These are phyloP conservation scores for Poecilia velifera DNA, from an alignment of 2,797 vertebrate species.

Conservation along the genomic window DNA sequence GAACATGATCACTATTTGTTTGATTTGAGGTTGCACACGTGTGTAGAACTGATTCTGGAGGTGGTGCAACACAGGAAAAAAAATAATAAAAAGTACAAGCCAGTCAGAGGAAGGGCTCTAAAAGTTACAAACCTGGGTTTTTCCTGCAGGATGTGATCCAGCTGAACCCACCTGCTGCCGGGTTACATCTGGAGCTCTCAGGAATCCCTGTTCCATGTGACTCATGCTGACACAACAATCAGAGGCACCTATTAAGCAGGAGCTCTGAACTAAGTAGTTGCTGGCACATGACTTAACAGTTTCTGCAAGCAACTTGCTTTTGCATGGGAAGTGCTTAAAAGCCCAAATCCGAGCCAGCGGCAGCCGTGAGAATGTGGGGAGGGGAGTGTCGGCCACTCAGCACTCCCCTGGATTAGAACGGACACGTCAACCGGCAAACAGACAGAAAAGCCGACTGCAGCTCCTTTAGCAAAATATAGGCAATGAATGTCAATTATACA, in stretches of 20 bases:
- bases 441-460: slow-evolving; percentile 65
- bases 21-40: neutral
- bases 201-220: slow-evolving; percentile 31
- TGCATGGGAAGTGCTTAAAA: slow-evolving; percentile 67
- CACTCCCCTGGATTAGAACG: slow-evolving; percentile 60
- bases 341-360: slow-evolving; percentile 48
- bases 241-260: slow-evolving; percentile 55
- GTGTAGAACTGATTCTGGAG: neutral
- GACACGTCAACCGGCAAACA: slow-evolving; percentile 51
- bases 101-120: neutral
- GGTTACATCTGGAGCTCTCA: slow-evolving; percentile 21
- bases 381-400: slow-evolving; percentile 43
- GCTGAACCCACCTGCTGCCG: slow-evolving; percentile 22
- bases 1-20: neutral
- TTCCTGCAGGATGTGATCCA: slow-evolving; percentile 11
- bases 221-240: slow-evolving; percentile 61
- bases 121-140: neutral
- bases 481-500: slow-evolving; percentile 79
- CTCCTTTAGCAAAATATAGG: slow-evolving; percentile 53
- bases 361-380: slow-evolving; percentile 40
- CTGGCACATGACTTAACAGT: slow-evolving; percentile 63
- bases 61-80: neutral
- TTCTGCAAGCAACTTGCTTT: slow-evolving; percentile 61
- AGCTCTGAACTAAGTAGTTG: slow-evolving; percentile 50
- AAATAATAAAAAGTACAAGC: neutral